Base-by-base conservation (phyloP, 2,113 vertebrate genomes). In the Myxocyprinus asiaticus region DNA sequence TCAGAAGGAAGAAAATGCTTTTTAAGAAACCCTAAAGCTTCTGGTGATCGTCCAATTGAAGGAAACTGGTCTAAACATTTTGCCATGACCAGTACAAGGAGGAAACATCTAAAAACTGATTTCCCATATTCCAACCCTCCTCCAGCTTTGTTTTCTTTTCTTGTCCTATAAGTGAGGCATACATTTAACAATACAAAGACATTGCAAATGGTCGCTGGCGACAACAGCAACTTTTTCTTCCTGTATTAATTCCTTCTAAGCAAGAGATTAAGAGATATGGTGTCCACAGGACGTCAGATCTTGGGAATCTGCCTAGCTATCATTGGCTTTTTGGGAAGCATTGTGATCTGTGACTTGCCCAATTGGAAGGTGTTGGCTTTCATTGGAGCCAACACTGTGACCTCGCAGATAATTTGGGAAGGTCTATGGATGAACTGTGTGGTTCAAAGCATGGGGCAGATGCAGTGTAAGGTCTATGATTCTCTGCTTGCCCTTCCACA, bases 351-450 rank as follows among this genome's bases (percentile, higher is more conserved):
- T 0, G 94, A 88, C 0, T 56, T 97, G 67, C 96, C 96, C 75
- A 94, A 87, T 83, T 97, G 96, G 95, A 92, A 87, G 48, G 95
- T 96, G 64, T 89, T 95, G 0, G 94, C 94, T 70, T 97, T 97
- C 89, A 95, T 96, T 22, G 94, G 95, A 0, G 90, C 86, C 90
- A 97, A 93, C 91, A 97, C 96, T 6, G 88, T 96, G 89, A 95
- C 93, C 0, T 85, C 93, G 2, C 95, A 96, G 88, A 90, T 85
- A 72, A 91, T 85, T 77, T 94, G 93, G 94, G 94, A 95, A 77
- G 94, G 94, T 22, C 82, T 96, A 69, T 95, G 94, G 89, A 91
- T 91, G 90, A 89, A 79, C 88, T 95, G 94, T 0, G 90, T 93
- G 73, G 88, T 83, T 0, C 89, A 95, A 77, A 92, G 88, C 79